A percentile compares a stretch with the other conserved stretches of the same genome.
phyloP scores from a whole-genome alignment of 1,140 invertebrate species.

The Heliconius congener region DNA sequence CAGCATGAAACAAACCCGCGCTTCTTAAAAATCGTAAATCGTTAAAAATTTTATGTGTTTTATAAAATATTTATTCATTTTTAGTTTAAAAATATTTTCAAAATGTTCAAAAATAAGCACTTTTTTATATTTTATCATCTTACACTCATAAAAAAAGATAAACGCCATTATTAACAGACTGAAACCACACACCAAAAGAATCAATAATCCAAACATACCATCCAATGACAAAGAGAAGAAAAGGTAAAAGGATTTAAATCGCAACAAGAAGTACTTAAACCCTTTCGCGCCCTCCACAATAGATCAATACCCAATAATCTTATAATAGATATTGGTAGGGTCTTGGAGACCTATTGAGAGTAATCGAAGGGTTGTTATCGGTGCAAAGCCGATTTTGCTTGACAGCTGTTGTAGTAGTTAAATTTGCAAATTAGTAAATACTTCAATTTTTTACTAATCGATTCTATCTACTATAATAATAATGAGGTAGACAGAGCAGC shows the following conservation, averaged over 20 bases:
- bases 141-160: neutral
- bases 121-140: too few relatives aligned
- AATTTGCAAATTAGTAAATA: neutral
- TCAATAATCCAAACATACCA: conserved; percentile 49
- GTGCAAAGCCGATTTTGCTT: conserved; percentile 61
- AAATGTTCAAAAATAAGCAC: too few relatives aligned
- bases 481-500: too few relatives aligned
- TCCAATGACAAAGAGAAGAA: conserved; percentile 38
- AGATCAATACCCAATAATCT: conserved; percentile 76
- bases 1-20: too few relatives aligned
- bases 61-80: too few relatives aligned
- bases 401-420: conserved; percentile 45
- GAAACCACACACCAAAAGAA: conserved; percentile 31
- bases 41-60: too few relatives aligned
- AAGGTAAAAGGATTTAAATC: conserved; percentile 43
- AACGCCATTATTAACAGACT: conserved; percentile 14
- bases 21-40: too few relatives aligned
- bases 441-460: neutral
- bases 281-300: conserved; percentile 73
- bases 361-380: conserved; percentile 47
- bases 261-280: conserved; percentile 65
- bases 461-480: neutral
- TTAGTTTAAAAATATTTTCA: too few relatives aligned
- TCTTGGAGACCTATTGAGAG: conserved; percentile 44
- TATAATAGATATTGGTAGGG: conserved; percentile 61